Base-by-base conservation (phyloP, 2,113 vertebrate genomes). In the Herpetotheres cachinnans region DNA sequence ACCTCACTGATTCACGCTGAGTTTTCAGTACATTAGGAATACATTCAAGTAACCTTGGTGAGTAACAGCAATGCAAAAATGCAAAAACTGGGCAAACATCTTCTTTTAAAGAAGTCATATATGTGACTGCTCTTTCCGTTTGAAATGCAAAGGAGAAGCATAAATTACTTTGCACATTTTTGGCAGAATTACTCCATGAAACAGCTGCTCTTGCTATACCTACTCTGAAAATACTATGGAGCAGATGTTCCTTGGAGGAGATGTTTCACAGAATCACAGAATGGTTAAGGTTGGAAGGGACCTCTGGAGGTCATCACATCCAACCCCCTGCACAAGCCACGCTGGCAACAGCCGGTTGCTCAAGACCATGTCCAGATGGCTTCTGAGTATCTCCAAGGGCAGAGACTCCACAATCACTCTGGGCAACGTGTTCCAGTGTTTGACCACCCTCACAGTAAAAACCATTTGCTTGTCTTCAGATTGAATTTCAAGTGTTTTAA, bases 341-440 rank as follows among this genome's bases (percentile, higher is more conserved):
- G 6, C 1, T 4, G 10, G 22, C 0, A 0, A 89, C 17, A 86
- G 58, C 22, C 1, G 0, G 27, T 0, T 62, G 62, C 26, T 29
- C 65, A 73, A 77, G 50, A 74, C 27, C 12, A 42, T 0, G 2
- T 38, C 25, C 69, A 70, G 30, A 52, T 1, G 17, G 19, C 17
- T 56, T 54, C 42, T 24, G 21, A 62, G 9, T 26, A 40, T 17
- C 32, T 67, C 27, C 56, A 82, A n/a, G 56, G 32, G 79, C 0
- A 0, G 27, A 89, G 19, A 59, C 29, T 83, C 49, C 18, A 71
- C 18, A 24, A 17, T 6, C 40, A 65, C 55, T 24, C 7, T 17
- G 49, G 40, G 16, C 7, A 67, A 47, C 36, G 12, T 6, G 4
- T 55, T 42, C 19, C 50, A 61, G 10, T 44, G 34, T 74, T n/a